A percentile compares a stretch with the other conserved stretches of the same genome.
These are phyloP conservation scores for Epinotia brunnichana DNA, from an alignment of 2,888 invertebrate species.

Conservation along the genomic window DNA sequence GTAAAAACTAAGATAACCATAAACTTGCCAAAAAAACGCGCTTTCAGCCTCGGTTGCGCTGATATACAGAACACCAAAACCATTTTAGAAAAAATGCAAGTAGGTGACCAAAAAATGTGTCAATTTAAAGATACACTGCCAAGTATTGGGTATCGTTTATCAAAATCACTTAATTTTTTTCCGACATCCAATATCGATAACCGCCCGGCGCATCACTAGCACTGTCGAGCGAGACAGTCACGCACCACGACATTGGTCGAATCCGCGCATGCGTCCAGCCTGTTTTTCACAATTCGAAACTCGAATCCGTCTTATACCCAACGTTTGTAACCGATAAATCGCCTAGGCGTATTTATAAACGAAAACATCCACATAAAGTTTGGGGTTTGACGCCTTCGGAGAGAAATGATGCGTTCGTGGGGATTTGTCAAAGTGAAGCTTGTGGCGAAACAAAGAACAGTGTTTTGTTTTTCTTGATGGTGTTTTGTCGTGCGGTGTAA, in stretches of 20 bases:
- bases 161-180: too few species aligned
- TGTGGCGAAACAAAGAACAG: not conserved
- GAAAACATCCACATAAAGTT: constrained; percentile 56
- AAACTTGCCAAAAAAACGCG: too few species aligned
- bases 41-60: too few species aligned
- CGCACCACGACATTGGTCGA: constrained; percentile 68
- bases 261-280: constrained; percentile 66
- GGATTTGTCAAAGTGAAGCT: constrained; percentile 7
- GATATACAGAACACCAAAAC: too few species aligned
- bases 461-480: not conserved
- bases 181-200: constrained; percentile 46
- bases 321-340: constrained; percentile 66
- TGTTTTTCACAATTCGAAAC: constrained; percentile 71
- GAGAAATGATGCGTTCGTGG: constrained; percentile 26
- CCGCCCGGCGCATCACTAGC: constrained; percentile 51
- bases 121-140: too few species aligned
- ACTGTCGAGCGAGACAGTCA: constrained; percentile 55
- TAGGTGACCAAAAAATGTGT: too few species aligned
- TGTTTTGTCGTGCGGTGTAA: not conserved
- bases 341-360: constrained; percentile 57
- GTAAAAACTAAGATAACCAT: too few species aligned
- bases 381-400: constrained; percentile 25
- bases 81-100: too few species aligned
- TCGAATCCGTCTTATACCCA: constrained; percentile 62
- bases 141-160: too few species aligned